Base-by-base conservation (phyloP, 2,113 vertebrate genomes). In the Andinoacara biseriatus region DNA sequence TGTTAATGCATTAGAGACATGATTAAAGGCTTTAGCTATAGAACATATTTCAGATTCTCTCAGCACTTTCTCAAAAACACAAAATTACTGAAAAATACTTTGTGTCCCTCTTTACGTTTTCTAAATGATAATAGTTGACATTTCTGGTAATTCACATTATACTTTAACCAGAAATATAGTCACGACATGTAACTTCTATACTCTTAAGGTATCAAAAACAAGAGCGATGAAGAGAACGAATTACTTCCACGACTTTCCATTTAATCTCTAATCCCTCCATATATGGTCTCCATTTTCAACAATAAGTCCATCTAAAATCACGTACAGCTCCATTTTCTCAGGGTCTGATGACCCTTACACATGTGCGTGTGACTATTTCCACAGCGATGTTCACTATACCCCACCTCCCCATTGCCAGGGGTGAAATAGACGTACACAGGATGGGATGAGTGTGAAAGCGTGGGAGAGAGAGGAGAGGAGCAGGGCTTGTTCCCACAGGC, bases 381-480 rank as follows among this genome's bases (percentile, higher is more conserved):
- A 91, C 52, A 56, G 81, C n/a, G 1, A 85, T 76, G 87, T 84
- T 89, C 81, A 58, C 84, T 81, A 33, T 87, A 84, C 87, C 31
- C 86, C 91, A 80, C 83, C 87, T 83, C 91, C 83, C 74, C 84
- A 89, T 77, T 87, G 84, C 65, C 69, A 74, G 89, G 87, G 89
- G 87, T 86, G 90, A 94, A 81, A 80, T 14, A 35, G 89, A 90
- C 85, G 86, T 81, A 75, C 88, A 90, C 83, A 84, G 86, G 89
- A 92, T 90, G 87, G 88, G 88, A 91, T 86, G 91, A 93, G 91
- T 87, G 93, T 92, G 93, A 93, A 90, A 90, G 92, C 90, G 94
- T 93, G 92, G 91, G 93, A 93, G 92, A 92, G 87, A 81, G 85
- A 93, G 85, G 87, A 91, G 86, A 89, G 87, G 87, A 89, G 87